Evolutionary conservation across 2,888 invertebrate genomes (phyloP).

Genomic region (Acanthosepion esculentum): DNA sequence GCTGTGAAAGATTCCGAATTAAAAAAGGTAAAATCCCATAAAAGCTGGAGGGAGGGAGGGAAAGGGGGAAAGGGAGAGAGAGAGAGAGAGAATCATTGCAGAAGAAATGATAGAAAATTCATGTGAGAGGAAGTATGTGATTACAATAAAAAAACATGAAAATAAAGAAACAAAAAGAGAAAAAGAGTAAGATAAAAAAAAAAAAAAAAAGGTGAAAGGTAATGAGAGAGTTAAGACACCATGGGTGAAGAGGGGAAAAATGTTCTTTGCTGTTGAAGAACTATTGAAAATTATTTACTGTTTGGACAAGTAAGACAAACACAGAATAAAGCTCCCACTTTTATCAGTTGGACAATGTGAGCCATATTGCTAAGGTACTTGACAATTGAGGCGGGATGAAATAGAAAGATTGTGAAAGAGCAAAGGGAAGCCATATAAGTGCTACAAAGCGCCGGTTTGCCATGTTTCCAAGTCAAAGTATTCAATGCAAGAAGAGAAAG

Average conservation of each 20-base stretch:
- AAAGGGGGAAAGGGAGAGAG: no score
- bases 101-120: no score
- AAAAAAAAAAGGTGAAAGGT: not conserved
- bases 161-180: no score
- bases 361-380: conserved; percentile 33
- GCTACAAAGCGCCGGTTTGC: conserved; percentile 12
- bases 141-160: no score
- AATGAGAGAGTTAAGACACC: not conserved
- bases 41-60: no score
- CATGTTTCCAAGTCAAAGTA: not conserved
- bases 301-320: conserved; percentile 33
- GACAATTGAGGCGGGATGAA: not conserved
- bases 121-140: no score
- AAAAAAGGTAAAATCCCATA: no score
- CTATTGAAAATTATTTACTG: conserved; percentile 21
- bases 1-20: no score
- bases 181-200: no score
- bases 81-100: no score
- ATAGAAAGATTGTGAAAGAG: not conserved
- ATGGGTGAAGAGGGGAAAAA: not conserved
- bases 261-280: not conserved
- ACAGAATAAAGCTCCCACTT: not conserved
- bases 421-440: not conserved
- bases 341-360: conserved; percentile 7
- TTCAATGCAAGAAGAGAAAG: not conserved